Conservation (phyloP, 2,888 invertebrate species). For the Maniola hyperantus region DNA sequence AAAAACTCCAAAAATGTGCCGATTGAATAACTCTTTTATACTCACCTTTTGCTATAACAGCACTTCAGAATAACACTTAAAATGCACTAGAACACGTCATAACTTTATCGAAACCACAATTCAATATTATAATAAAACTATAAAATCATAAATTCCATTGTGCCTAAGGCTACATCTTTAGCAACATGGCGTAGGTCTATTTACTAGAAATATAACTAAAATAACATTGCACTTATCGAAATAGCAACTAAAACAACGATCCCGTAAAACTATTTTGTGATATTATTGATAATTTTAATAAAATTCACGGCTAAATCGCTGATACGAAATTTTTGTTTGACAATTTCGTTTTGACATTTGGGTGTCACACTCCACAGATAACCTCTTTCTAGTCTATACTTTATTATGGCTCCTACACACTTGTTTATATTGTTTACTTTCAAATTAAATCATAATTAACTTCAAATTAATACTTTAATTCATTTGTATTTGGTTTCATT, state of each 20-base stretch:
- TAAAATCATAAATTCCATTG: slow-evolving; percentile 50
- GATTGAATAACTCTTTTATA: slow-evolving; percentile 16
- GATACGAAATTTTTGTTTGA: slow-evolving; percentile 43
- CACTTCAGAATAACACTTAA: slow-evolving; percentile 36
- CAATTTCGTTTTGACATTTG: slow-evolving; percentile 41
- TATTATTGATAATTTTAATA: slow-evolving; percentile 26
- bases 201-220: slow-evolving; percentile 21
- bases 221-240: slow-evolving; percentile 22
- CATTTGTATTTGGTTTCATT: background rate
- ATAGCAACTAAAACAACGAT: slow-evolving; percentile 15
- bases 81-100: slow-evolving; percentile 54
- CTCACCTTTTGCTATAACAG: slow-evolving; percentile 38
- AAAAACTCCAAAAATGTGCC: slow-evolving; percentile 6
- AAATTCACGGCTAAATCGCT: slow-evolving; percentile 36
- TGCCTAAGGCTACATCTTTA: slow-evolving; percentile 41
- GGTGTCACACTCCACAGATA: slow-evolving; percentile 25
- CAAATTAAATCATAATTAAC: background rate
- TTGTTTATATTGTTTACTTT: background rate
- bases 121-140: slow-evolving; percentile 45
- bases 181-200: slow-evolving; percentile 34
- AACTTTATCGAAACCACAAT: slow-evolving; percentile 46
- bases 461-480: background rate
- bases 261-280: slow-evolving; percentile 17
- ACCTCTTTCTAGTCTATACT: slow-evolving; percentile 8
- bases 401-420: background rate